Evolutionary conservation across 2,888 invertebrate species (phyloP), one percentile per base, ranked within the genome.

Genomic region (Patella caerulea): DNA sequence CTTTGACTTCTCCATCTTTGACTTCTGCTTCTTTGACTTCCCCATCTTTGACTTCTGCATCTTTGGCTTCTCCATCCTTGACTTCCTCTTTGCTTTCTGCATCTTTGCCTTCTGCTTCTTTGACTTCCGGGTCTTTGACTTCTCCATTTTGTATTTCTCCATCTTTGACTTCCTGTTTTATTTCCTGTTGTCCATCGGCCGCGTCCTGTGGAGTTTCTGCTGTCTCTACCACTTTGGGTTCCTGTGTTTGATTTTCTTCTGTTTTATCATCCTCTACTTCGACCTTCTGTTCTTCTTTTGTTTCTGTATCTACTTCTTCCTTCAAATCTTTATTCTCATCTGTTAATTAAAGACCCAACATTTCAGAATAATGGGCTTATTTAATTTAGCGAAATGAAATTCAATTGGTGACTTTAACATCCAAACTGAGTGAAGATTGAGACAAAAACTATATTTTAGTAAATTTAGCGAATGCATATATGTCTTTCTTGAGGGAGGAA

Each of bases 171-270:
- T 70, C 65, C 17, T 52, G 55, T n/a, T 55, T 14, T 59, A 12
- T 19, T 59, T 45, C 56, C 29, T 24, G 15, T 24, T 71, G 19
- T 54, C 9, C 75, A 71, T 19, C 71, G 9, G 65, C 56, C 15
- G 56, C 55, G 54, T 70, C 71, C 11, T 73, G 9, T 45, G 45
- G 53, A 75, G 53, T 55, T 11, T 71, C 78, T 74, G 24, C 24
- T 53, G 73, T 69, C 19, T 79, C 76, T 52, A 73, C 73, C 14
- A 24, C 72, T 55, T 52, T 53, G 11, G 70, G 75, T 71, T 79
- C 65, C 72, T 81, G 19, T n/a, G 70, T 59, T 52, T 55, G 55
- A 34, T 65, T 73, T 15, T 82, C 83, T 71, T 79, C 83, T 71
- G 69, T 53, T 34, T 77, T 73, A 72, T 78, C 78, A 70, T 78